phyloP scores from a whole-genome alignment of 1,140 invertebrate species.

The Neodiprion lecontei region DNA sequence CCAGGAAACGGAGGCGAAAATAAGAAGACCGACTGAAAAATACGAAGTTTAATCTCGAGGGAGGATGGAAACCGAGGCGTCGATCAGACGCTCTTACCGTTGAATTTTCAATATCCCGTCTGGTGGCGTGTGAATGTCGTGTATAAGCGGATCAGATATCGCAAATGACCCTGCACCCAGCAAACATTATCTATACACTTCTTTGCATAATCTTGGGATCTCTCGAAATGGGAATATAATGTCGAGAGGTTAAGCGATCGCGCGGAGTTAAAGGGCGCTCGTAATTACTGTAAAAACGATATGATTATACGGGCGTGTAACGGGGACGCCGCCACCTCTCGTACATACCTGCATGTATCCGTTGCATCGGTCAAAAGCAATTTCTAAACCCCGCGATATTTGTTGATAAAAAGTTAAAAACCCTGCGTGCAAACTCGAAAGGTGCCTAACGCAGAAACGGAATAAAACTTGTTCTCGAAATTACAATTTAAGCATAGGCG shows the following conservation, averaged over 20 bases:
- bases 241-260: slow-evolving; percentile 23
- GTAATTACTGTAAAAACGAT: slow-evolving; percentile 50
- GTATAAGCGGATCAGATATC: slow-evolving; percentile 1
- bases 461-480: too few species aligned
- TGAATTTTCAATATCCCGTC: slow-evolving; percentile 1
- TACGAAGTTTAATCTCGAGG: not conserved
- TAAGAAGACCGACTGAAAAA: too few species aligned
- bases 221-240: slow-evolving; percentile 38
- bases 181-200: slow-evolving; percentile 7
- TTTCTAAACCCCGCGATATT: not conserved
- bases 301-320: slow-evolving; percentile 34
- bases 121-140: not conserved
- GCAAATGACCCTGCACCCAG: not conserved
- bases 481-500: too few species aligned
- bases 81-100: not conserved
- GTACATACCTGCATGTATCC: slow-evolving; percentile 9
- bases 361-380: not conserved
- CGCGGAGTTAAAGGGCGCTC: slow-evolving; percentile 29
- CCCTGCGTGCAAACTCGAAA: too few species aligned
- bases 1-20: too few species aligned
- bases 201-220: slow-evolving; percentile 5
- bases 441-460: too few species aligned
- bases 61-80: not conserved
- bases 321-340: slow-evolving; percentile 19
- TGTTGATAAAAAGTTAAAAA: too few species aligned